phyloP scores from a whole-genome alignment of 2,113 vertebrate genomes.

The Cacatua alba region DNA sequence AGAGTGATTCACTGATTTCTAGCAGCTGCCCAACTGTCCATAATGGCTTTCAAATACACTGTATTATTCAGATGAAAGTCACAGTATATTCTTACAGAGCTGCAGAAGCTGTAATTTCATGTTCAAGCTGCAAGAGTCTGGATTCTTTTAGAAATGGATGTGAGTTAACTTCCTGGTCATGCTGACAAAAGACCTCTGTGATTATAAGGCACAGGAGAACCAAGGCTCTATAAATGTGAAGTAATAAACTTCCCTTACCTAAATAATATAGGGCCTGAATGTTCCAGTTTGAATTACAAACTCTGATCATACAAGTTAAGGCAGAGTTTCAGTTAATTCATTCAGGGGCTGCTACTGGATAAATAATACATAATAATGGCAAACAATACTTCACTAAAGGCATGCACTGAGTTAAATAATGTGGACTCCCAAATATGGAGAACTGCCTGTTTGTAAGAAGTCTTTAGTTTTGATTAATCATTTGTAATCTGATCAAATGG shows the following conservation, averaged over 20 bases:
- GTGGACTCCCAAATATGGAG: background rate
- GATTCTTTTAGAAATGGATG: background rate
- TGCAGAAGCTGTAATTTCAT: background rate
- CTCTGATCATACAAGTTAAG: background rate
- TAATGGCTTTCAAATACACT: constrained; percentile 1
- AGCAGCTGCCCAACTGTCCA: background rate
- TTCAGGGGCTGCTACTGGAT: background rate
- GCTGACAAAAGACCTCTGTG: background rate
- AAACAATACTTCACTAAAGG: background rate
- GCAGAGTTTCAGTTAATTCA: background rate
- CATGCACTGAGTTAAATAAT: background rate
- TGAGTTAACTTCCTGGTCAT: background rate
- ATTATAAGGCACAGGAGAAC: background rate
- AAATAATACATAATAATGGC: background rate
- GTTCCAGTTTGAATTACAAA: background rate
- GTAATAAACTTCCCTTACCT: background rate
- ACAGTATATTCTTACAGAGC: background rate
- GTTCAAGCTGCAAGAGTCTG: background rate
- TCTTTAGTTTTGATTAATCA: background rate
- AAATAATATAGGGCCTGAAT: background rate
- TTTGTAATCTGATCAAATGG: constrained; percentile 35
- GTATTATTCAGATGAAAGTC: background rate
- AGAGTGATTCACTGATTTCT: background rate
- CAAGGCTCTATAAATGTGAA: background rate
- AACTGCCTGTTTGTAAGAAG: background rate